Evolutionary conservation across 1,140 invertebrate genomes (phyloP), one percentile per base, ranked within the genome.

Genomic region (Drosophila ogumai): DNA sequence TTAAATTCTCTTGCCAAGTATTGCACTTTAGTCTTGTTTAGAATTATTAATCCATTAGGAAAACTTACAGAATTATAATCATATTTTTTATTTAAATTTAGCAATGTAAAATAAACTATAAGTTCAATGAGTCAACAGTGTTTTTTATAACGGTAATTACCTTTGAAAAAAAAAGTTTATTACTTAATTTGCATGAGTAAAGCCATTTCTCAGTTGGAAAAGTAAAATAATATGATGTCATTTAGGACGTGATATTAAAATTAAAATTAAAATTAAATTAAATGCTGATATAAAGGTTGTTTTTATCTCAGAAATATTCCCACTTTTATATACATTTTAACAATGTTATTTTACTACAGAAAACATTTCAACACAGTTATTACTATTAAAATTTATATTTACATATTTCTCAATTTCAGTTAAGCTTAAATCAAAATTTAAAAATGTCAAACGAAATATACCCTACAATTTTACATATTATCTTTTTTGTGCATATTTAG

Each of bases 211-310:
- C 28, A 50, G n/a, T 19, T 19, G 3, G 3, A 19, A n/a, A 19
- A 10, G 6, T 13, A 52, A 13, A 10, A 17, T 28, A 49, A 49
- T 13, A 17, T 32, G n/a, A 52, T 8, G 6, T 19, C 49, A 52
- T 34, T 52, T 4, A 19, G 31, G n/a, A 52, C 28, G 49, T 52
- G 31, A 34, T 52, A 19, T 52, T 52, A 19, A 19, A 25, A 47
- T 13, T 8, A 15, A n/a, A 47, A 22, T 22, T 22, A n/a, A 12
- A 2, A 19, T 10, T 19, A 43, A 9, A 28, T 1, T 28, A 6
- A 1, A 22, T 22, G 22, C 22, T 28, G 5, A 28, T 28, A 47
- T 25, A 19, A 19, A 6, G 17, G 22, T 31, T n/a, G 4, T 32
- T 17, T 17, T 32, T 32, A 49, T 13, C 12, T 54, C 0, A 52